Evolutionary conservation across 2,888 invertebrate species (phyloP), one percentile per base, ranked within the genome.

Genomic region (Nebria brevicollis): DNA sequence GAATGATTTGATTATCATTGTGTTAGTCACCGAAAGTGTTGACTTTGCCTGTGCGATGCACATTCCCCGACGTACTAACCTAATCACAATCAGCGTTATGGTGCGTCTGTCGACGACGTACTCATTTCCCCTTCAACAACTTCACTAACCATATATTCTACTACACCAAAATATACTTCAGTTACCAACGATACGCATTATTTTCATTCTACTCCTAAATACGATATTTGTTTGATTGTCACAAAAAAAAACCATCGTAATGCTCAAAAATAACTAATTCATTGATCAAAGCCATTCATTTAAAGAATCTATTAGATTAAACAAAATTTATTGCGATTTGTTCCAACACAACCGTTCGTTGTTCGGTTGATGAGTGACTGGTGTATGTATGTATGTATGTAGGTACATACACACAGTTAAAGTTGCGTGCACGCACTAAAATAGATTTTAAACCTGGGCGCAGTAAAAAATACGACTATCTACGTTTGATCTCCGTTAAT

Each of bases 1-100:
- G 83, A 84, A 78, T 84, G 84, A 84, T 84, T 83, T 82, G 83
- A 84, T 85, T 83, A 83, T 85, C 82, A 83, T 84, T 81, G 83
- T 82, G 82, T 82, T 82, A 77, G 82, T 82, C 81, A 72, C 79
- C 77, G 77, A 80, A 82, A 84, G 83, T 84, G 83, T 84, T 85
- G 84, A 85, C 84, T 85, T 84, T 85, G 82, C 83, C 83, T 82
- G 82, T 83, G 80, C 81, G 77, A 82, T 82, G 83, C 81, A 82
- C 70, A 70, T 54, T 54, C 54, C 54, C 54, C 54, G 54, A 54
- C 54, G 54, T 72, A 75, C 75, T 80, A 80, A 80, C 75, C 75
- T 80, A 80, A 80, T 80, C 80, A 80, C 70, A 80, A 80, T 80
- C 80, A 80, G 65, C 80, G 75, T 26, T 73, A 41, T 73, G 74